Conservation (phyloP, 1,140 invertebrate genomes). For the Drosophila paulistorum region DNA sequence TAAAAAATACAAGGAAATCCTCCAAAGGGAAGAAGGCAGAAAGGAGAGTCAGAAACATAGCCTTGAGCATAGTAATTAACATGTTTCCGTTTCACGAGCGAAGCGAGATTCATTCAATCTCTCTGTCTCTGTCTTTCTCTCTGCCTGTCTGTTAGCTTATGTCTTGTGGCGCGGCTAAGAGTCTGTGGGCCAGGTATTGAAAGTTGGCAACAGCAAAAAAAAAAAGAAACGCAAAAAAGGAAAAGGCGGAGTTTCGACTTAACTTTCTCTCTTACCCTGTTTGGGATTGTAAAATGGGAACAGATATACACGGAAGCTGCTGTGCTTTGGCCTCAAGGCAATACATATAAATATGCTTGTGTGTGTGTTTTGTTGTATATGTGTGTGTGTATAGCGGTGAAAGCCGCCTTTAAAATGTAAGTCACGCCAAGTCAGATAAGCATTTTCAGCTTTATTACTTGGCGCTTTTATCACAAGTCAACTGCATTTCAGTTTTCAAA, state of each 20-base stretch:
- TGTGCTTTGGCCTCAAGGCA: conserved; percentile 35
- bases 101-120: conserved; percentile 8
- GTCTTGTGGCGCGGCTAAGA: conserved; percentile 24
- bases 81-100: conserved; percentile 76
- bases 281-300: conserved; percentile 57
- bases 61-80: conserved; percentile 80
- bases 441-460: conserved; percentile 71
- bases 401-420: conserved; percentile 75
- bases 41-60: conserved; percentile 61
- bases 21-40: conserved; percentile 54
- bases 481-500: conserved; percentile 59
- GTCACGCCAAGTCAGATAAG: conserved; percentile 75
- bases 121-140: background rate
- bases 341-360: conserved; percentile 26
- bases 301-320: conserved; percentile 68
- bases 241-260: conserved; percentile 38
- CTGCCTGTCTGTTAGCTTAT: conserved; percentile 4
- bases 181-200: conserved; percentile 65
- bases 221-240: conserved; percentile 10
- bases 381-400: conserved; percentile 35
- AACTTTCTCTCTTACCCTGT: conserved; percentile 64
- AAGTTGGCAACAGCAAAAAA: conserved; percentile 9
- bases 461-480: conserved; percentile 60
- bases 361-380: conserved; percentile 22
- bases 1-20: conserved; percentile 28